Evolutionary conservation across 2,888 invertebrate genomes (phyloP), one percentile per base, ranked within the genome.

Genomic region (Onthophagus sagittarius): DNA sequence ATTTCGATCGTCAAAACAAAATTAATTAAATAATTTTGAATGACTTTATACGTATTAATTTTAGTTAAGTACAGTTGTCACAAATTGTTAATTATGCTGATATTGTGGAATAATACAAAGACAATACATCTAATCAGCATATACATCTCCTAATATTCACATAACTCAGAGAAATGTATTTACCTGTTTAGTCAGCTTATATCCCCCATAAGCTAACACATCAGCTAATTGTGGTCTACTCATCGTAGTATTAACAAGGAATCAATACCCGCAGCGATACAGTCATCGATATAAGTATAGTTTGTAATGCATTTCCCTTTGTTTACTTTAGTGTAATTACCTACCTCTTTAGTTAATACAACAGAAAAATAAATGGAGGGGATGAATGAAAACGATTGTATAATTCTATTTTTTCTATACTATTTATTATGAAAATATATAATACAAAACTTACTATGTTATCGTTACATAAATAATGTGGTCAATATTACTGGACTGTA

Each of bases 381-480:
- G 14, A 63, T 13, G 13, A 71, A 71, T 64, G 31, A 67, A 65
- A 62, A 74, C 62, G 62, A 71, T 33, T 6, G 13, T 53, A 32
- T 15, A 7, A 32, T 15, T 53, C 65, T n/a, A 11, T 73, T 79
- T 85, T 86, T 86, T 86, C 85, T 86, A 85, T 83, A 80, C 86
- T 85, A 85, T 86, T 86, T 86, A 86, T 86, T 86, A 86, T 85
- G 86, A 86, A 86, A 86, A 86, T 86, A 86, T 86, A 86, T 86
- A 86, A 85, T 86, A 86, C 86, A 86, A 86, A 86, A 86, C 85
- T 85, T 85, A 84, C 85, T 86, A 86, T 84, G 84, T 80, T 78
- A 80, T 80, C 79, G 82, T 81, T 80, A 77, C 76, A 78, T 81
- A 82, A 80, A 79, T 82, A 82, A 83, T 83, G 85, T 86, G 86